phyloP scores from a whole-genome alignment of 2,888 invertebrate genomes.

The Aproaerema taeniolella region DNA sequence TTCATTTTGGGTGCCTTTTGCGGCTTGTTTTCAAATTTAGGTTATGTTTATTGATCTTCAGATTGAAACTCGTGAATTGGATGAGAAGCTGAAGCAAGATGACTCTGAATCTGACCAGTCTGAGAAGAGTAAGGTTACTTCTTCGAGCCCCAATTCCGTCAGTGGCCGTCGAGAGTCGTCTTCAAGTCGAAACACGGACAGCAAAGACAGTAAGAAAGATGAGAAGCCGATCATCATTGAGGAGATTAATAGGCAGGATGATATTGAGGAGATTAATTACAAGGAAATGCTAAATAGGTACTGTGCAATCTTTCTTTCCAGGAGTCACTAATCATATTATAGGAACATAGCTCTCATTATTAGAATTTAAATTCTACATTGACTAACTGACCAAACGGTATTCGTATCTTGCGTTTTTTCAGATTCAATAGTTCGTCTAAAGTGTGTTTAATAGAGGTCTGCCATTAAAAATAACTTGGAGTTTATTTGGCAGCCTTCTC shows the following conservation, averaged over 20 bases:
- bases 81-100: conserved; percentile 81
- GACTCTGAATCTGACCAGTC: conserved; percentile 80
- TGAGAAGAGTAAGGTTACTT: conserved; percentile 78
- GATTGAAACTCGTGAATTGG: conserved; percentile 77
- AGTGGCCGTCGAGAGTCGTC: conserved; percentile 70
- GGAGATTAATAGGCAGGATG: conserved; percentile 77
- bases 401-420: too few relatives aligned
- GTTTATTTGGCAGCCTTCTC: too few relatives aligned
- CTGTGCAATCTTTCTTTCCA: too few relatives aligned
- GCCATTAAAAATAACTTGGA: too few relatives aligned
- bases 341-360: conserved; percentile 2
- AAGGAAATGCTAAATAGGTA: conserved; percentile 68
- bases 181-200: conserved; percentile 63
- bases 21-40: conserved; percentile 26
- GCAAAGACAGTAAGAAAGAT: conserved; percentile 65
- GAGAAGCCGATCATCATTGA: conserved; percentile 57
- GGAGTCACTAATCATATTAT: too few relatives aligned
- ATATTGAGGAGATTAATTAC: conserved; percentile 79
- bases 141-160: conserved; percentile 75
- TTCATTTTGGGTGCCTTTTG: neutral
- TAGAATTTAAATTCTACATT: too few relatives aligned
- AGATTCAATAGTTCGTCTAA: too few relatives aligned
- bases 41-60: conserved; percentile 77
- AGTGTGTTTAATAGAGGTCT: too few relatives aligned
- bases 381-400: too few relatives aligned